Evolutionary conservation across 2,888 invertebrate genomes (phyloP), one percentile per base, ranked within the genome.

Genomic region (Ctena decussata): DNA sequence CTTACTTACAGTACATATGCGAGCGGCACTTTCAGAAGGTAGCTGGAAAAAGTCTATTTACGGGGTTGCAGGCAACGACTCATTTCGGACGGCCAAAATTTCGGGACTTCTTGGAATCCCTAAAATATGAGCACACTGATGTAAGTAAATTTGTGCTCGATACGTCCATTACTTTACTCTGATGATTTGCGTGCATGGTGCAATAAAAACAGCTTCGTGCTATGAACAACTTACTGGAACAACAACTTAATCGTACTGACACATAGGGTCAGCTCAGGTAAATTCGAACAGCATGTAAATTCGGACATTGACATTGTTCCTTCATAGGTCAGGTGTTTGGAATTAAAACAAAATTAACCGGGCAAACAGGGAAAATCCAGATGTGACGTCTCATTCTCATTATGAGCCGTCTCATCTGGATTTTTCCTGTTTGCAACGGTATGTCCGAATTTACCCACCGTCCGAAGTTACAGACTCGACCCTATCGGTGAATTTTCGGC

Each of bases 71-170:
- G 90, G 97, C 97, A 41, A 96, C 96, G 21, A 97, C 97, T 0
- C 97, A 97, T 94, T 97, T 97, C 95, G 97, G 97, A 71, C 94
- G 97, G 81, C 97, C 97, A 0, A 95, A 96, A 87, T 97, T 97
- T 92, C 90, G 94, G 30, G 95, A 96, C 35, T 96, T 97, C 84
- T 96, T 97, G 77, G 95, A 95, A 82, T 96, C 96, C 27, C 94
- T 97, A 18, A 95, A 96, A 83, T 91, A 94, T 39, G 94, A 96
- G 80, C 96, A 97, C 93, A 95, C 86, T 12, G 72, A 95, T 46
- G 93, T 93, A 87, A 44, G 82, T 35, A n/a, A n/a, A n/a, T n/a
- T n/a, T n/a, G n/a, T n/a, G n/a, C n/a, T n/a, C n/a, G n/a, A n/a
- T n/a, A n/a, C 0, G 39, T 60, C 0, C 37, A 15, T 15, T 37